A percentile compares a stretch with the other conserved stretches of the same genome.
Conservation (phyloP, 2,113 vertebrate genomes). For the Cinclus mexicanus region DNA sequence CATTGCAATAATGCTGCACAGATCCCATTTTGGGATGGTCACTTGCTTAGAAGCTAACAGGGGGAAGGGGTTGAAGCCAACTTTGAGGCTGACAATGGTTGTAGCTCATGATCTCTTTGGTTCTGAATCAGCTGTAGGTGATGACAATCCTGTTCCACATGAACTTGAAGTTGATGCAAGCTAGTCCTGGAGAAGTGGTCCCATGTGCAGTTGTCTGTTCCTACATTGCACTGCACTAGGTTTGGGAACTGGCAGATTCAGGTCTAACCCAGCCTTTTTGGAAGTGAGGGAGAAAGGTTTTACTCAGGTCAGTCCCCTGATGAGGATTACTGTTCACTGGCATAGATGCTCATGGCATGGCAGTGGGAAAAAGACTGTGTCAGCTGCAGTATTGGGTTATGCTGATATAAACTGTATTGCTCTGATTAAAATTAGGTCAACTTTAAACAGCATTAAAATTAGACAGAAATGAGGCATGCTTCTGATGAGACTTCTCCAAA, state of each 20-base stretch:
- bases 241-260: background rate
- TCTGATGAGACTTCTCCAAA: slow-evolving; percentile 38
- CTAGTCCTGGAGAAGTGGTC: background rate
- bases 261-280: background rate
- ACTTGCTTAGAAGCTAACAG: background rate
- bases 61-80: background rate
- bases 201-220: background rate
- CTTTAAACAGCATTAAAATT: slow-evolving; percentile 3
- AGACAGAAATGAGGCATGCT: slow-evolving; percentile 13
- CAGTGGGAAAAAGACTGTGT: background rate
- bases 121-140: background rate
- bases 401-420: slow-evolving; percentile 3
- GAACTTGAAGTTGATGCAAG: background rate
- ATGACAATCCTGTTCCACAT: background rate
- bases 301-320: background rate
- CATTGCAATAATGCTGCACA: background rate
- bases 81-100: background rate
- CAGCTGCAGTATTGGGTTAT: slow-evolving; percentile 11
- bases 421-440: slow-evolving; percentile 18
- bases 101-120: background rate
- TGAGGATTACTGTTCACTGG: background rate
- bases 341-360: background rate
- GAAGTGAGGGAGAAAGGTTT: background rate
- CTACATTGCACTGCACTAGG: background rate
- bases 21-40: background rate